Base-by-base conservation (phyloP, 2,888 invertebrate species). In the Quadroppia sp. region DNA sequence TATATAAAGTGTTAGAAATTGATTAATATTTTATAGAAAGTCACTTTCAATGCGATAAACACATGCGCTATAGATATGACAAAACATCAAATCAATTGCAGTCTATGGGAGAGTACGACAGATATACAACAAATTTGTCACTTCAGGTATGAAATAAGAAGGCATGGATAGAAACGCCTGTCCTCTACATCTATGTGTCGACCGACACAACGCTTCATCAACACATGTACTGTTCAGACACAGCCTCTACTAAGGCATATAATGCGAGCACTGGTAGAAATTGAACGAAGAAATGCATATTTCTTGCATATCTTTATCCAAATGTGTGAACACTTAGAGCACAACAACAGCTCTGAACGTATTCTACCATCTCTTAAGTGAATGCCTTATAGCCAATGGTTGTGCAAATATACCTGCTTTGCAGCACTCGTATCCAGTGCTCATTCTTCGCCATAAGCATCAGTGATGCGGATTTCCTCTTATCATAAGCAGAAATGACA, bases 401-500 rank as follows among this genome's bases (percentile, higher is more conserved):
- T 67, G 67, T n/a, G 40, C 15, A 67, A 67, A 67, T 67, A 67
- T 67, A 67, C 67, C 67, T 67, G 67, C 40, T 17, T 32, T 61
- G 61, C 61, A 32, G 3, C 32, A 2, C 17, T 20, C 23, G 1
- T 13, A 20, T 11, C 23, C 20, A 32, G 15, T 28, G 61, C 61
- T 61, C 61, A 32, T 61, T 61, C 61, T 61, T 61, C 61, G 30
- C 61, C 36, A 61, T 61, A 42, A 67, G 67, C 67, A 67, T 67
- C 40, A 67, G 67, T 67, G 67, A 67, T 40, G 67, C 67, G 67
- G 67, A 67, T 67, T 67, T 67, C 67, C 67, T 67, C 40, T 67
- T 67, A 67, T 67, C 67, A 67, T 67, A 67, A 67, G 67, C 40
- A 67, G 40, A 40, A 67, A 36, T 67, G 67, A 67, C 67, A 67